A percentile compares a stretch with the other conserved stretches of the same genome.
These are phyloP conservation scores for Australoheros scitulus DNA, from an alignment of 2,113 vertebrate genomes.

Conservation along the genomic window DNA sequence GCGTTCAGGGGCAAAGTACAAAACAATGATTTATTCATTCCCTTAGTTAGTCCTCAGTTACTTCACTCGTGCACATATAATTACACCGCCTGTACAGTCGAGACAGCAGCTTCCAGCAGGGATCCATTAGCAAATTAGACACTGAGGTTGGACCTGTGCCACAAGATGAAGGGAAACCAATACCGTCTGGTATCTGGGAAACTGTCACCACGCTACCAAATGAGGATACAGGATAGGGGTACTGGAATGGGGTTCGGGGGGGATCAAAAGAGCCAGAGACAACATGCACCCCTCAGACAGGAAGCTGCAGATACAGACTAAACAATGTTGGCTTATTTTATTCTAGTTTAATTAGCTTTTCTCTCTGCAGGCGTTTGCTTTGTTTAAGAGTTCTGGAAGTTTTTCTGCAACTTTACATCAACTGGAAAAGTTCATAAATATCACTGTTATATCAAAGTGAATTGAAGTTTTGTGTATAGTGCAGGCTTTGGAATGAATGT, in stretches of 20 bases:
- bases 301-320: constrained; percentile 30
- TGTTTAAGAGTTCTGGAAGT: not conserved
- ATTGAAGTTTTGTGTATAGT: not conserved
- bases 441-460: not conserved
- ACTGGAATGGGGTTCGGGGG: constrained; percentile 22
- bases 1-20: constrained; percentile 22
- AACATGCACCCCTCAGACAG: constrained; percentile 29
- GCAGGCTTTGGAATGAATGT: not conserved
- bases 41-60: constrained; percentile 67
- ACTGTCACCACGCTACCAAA: constrained; percentile 73
- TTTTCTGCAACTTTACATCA: constrained; percentile 6
- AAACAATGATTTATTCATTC: constrained; percentile 81
- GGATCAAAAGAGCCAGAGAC: constrained; percentile 43
- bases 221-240: constrained; percentile 68
- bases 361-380: not conserved
- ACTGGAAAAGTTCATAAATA: not conserved
- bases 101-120: constrained; percentile 68
- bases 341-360: constrained; percentile 30
- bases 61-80: constrained; percentile 76
- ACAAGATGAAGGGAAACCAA: constrained; percentile 74
- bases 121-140: constrained; percentile 82
- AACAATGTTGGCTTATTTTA: constrained; percentile 35
- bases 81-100: constrained; percentile 64
- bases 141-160: constrained; percentile 72
- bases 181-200: constrained; percentile 66